Base-by-base conservation (phyloP, 2,888 invertebrate genomes). In the Eilema depressum region DNA sequence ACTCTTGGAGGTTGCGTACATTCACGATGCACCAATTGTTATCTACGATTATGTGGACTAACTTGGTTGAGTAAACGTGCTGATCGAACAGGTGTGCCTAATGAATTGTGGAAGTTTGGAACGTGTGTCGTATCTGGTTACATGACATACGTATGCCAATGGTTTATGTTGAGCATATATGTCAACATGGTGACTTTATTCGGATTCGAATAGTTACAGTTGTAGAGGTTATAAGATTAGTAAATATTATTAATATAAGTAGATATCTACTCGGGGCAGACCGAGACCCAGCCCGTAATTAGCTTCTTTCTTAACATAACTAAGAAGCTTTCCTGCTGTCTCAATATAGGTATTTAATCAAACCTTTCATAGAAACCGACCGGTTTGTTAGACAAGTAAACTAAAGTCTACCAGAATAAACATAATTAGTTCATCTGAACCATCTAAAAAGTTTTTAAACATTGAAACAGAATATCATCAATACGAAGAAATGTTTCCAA, bases 31-130 rank as follows among this genome's bases (percentile, higher is more conserved):
- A 70, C 69, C 65, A 60, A 78, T 73, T 73, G 83, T 76, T 73
- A 73, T 60, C 66, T 69, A 28, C 68, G 71, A 76, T 81, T 74
- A 75, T 66, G 64, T 72, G 69, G 66, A 56, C 71, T 74, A 80
- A 82, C 71, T 78, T 69, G 65, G 41, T 26, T 53, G 25, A 56
- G 67, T 66, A 59, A 65, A 77, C 70, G 71, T 71, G 71, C 71
- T 74, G 56, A 71, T 74, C 63, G 25, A 68, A 80, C 70, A 71
- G 33, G 67, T 67, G 47, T 71, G 30, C 28, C 67, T 70, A 63
- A 80, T 73, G 69, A 73, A 73, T 64, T 66, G 71, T 53, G n/a
- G n/a, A 53, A 53, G 53, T 53, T 53, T 53, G 53, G 7, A 53
- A 53, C 53, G n/a, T 53, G 53, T n/a, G n/a, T 20, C 53, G 10